Conservation (phyloP, 2,797 vertebrate species). For the Myiotriccus ornatus region DNA sequence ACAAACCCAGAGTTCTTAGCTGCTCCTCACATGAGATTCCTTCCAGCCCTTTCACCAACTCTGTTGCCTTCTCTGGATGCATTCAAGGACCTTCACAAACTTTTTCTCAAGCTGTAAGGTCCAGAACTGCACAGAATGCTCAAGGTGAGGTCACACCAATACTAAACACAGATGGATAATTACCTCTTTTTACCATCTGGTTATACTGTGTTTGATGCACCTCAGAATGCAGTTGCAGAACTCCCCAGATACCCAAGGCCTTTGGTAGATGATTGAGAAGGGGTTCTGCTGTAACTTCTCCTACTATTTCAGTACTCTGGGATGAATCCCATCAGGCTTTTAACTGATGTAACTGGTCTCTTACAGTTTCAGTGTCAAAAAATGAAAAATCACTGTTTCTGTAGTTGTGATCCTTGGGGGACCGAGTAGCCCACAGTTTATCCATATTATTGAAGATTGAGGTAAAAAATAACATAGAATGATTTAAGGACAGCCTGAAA, state of each 20-base stretch:
- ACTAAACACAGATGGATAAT: background rate
- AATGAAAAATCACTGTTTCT: background rate
- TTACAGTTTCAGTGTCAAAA: background rate
- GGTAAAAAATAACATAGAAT: background rate
- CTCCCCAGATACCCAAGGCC: background rate
- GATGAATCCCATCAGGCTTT: background rate
- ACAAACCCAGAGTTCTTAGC: background rate
- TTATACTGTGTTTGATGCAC: background rate
- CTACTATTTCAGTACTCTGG: background rate
- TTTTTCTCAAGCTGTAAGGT: background rate
- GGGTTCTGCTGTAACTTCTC: background rate
- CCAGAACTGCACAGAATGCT: background rate
- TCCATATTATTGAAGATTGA: background rate
- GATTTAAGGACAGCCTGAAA: background rate
- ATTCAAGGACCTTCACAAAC: background rate
- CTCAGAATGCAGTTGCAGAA: background rate
- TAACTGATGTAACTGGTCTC: background rate
- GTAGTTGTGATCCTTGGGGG: background rate
- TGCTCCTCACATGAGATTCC: background rate
- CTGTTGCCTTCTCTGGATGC: background rate
- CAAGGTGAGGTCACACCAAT: background rate
- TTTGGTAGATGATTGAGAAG: background rate
- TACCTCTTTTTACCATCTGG: accelerated
- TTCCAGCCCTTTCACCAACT: background rate
- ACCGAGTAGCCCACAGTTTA: background rate